Conservation (phyloP, 1,140 invertebrate genomes). For the Sipha flava region DNA sequence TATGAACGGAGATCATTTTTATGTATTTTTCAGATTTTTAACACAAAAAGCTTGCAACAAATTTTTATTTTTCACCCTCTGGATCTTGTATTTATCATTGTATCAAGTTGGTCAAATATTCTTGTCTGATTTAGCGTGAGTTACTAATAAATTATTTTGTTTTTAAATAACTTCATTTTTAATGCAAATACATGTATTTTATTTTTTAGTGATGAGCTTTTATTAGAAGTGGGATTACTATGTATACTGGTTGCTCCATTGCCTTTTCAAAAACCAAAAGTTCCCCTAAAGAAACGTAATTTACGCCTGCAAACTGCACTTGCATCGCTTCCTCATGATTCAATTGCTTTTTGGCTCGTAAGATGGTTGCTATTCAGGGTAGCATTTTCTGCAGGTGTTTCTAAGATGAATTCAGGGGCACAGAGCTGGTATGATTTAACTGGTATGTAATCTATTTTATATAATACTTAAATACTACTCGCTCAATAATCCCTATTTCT, state of each 20-base stretch:
- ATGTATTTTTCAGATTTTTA: conserved; percentile 51
- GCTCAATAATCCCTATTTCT: too few relatives aligned
- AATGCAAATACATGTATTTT: not conserved
- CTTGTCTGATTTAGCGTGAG: conserved; percentile 67
- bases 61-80: conserved; percentile 57
- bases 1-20: too few relatives aligned
- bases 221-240: conserved; percentile 70
- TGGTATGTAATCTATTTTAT: conserved; percentile 48
- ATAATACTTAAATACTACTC: too few relatives aligned
- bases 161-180: not conserved
- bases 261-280: conserved; percentile 44
- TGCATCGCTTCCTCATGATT: conserved; percentile 46
- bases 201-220: conserved; percentile 58
- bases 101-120: conserved; percentile 72
- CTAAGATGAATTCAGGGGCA: conserved; percentile 67
- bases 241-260: conserved; percentile 62
- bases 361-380: conserved; percentile 71
- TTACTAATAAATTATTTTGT: not conserved
- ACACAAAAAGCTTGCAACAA: conserved; percentile 55
- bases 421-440: conserved; percentile 73
- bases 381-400: conserved; percentile 65
- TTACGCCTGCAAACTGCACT: conserved; percentile 15
- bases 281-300: conserved; percentile 38
- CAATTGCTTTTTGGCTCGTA: conserved; percentile 61
- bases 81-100: conserved; percentile 66